These are phyloP conservation scores for Formica selysi DNA, from an alignment of 1,140 invertebrate species.

Conservation along the genomic window DNA sequence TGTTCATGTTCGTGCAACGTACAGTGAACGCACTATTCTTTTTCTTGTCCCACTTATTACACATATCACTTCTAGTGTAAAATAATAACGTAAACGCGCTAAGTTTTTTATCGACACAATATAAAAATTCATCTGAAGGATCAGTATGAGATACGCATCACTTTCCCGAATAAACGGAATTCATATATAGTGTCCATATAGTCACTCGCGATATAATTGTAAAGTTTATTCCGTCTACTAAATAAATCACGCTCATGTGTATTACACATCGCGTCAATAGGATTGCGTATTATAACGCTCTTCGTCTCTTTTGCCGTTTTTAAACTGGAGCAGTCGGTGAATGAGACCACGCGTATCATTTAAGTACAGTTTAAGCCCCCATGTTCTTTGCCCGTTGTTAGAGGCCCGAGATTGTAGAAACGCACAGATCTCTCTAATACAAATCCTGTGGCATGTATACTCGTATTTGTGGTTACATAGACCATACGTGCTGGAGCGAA, in stretches of 20 bases:
- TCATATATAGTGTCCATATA: constrained; percentile 10
- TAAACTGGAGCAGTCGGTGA: background rate
- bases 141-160: constrained; percentile 38
- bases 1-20: constrained; percentile 40
- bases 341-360: constrained; percentile 12
- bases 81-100: constrained; percentile 36
- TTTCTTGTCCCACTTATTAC: constrained; percentile 27
- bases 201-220: constrained; percentile 43
- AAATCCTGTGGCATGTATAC: background rate
- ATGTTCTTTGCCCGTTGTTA: constrained; percentile 7
- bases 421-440: background rate
- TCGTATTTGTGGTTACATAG: constrained; percentile 1
- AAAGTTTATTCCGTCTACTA: constrained; percentile 33
- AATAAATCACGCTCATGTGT: constrained; percentile 37
- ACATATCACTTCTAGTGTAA: constrained; percentile 48
- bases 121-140: constrained; percentile 50
- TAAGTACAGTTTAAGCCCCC: constrained; percentile 45
- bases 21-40: constrained; percentile 51
- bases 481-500: background rate
- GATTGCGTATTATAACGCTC: background rate
- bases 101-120: constrained; percentile 32
- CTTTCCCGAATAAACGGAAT: constrained; percentile 26
- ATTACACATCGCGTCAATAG: constrained; percentile 28
- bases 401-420: background rate
- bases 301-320: background rate